Evolutionary conservation across 2,888 invertebrate genomes (phyloP).

Genomic region (Psylliodes chrysocephalus): DNA sequence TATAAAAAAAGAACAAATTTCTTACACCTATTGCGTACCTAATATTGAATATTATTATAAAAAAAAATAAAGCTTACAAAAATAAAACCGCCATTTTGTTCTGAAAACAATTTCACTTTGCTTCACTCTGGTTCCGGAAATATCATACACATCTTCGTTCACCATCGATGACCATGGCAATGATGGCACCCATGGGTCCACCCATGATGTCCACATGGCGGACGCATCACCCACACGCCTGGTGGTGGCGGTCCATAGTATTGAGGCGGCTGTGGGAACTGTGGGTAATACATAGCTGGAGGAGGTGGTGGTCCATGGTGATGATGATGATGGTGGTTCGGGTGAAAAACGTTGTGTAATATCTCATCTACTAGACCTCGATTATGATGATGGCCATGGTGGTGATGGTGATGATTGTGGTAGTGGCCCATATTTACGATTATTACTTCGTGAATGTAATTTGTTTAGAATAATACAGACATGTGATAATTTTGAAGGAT

Average conservation of each 20-base stretch:
- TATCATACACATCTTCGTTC: too few species aligned
- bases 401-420: background rate
- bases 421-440: background rate
- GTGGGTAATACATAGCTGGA: background rate
- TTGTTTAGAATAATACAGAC: too few species aligned
- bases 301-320: conserved; percentile 4
- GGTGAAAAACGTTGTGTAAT: background rate
- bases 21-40: too few species aligned
- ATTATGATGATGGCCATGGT: background rate
- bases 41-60: too few species aligned
- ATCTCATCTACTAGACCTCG: background rate
- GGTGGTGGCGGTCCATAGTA: conserved; percentile 2
- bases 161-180: conserved; percentile 5
- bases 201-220: conserved; percentile 7
- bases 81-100: too few species aligned
- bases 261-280: background rate
- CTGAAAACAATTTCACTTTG: too few species aligned
- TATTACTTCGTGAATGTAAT: too few species aligned
- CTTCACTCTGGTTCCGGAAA: too few species aligned
- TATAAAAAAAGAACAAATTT: too few species aligned
- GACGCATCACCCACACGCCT: background rate
- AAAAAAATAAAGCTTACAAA: too few species aligned
- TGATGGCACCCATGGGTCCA: conserved; percentile 4
- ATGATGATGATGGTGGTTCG: conserved; percentile 10
- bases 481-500: too few species aligned